phyloP scores from a whole-genome alignment of 1,140 invertebrate species.

The Drosophila chauvacae region DNA sequence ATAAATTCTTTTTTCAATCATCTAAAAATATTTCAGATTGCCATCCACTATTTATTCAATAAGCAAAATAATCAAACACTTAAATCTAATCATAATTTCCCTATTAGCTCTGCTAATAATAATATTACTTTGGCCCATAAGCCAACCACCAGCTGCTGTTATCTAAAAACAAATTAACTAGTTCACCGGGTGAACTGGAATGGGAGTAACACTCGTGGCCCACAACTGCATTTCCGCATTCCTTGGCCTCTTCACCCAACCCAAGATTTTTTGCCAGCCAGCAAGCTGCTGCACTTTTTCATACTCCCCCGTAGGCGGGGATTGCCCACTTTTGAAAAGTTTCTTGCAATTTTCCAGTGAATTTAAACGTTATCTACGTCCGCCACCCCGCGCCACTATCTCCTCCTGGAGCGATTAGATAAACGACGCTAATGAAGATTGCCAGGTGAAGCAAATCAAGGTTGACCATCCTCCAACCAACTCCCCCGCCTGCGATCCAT shows the following conservation, averaged over 20 bases:
- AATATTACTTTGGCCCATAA: neutral
- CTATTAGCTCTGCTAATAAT: neutral
- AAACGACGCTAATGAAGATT: constrained; percentile 77
- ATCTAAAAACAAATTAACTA: constrained; percentile 34
- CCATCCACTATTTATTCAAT: neutral
- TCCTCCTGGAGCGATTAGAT: constrained; percentile 61
- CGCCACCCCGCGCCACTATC: neutral
- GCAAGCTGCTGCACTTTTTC: constrained; percentile 26
- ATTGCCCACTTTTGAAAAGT: neutral
- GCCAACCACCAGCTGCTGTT: constrained; percentile 1
- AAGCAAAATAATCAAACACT: constrained; percentile 2
- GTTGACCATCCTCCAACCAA: constrained; percentile 31
- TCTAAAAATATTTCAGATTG: neutral
- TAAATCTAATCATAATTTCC: neutral
- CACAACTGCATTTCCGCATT: constrained; percentile 53
- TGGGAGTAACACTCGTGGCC: constrained; percentile 6
- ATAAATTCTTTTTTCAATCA: neutral
- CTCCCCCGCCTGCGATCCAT: constrained; percentile 4
- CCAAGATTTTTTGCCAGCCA: neutral
- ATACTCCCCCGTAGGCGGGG: neutral
- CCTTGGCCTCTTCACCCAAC: neutral
- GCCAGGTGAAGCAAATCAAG: constrained; percentile 61
- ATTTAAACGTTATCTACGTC: constrained; percentile 36
- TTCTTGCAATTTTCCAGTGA: constrained; percentile 27
- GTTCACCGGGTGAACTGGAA: constrained; percentile 37